A percentile compares a stretch with the other conserved stretches of the same genome.
Conservation (phyloP, 1,140 invertebrate genomes). For the Zaprionus capensis region DNA sequence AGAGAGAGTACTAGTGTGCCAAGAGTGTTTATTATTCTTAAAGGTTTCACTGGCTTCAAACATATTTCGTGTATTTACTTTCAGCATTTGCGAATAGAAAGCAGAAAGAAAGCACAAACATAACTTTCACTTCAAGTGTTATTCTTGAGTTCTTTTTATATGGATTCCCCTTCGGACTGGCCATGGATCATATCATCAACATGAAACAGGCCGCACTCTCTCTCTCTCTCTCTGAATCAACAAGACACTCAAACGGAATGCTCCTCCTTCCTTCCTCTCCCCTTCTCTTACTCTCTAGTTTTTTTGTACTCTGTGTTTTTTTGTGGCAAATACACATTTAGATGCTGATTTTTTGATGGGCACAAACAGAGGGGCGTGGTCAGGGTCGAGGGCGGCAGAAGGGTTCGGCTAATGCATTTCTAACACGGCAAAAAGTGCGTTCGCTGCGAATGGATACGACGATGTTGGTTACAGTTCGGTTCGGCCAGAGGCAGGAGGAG, state of each 20-base stretch:
- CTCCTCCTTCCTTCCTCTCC: neutral
- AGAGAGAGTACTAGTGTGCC: no score
- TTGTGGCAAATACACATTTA: conserved; percentile 33
- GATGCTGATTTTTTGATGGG: conserved; percentile 23
- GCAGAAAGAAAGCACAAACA: neutral
- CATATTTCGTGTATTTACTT: neutral
- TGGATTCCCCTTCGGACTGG: neutral
- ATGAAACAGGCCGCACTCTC: neutral
- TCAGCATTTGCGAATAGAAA: neutral
- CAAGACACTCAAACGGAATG: conserved; percentile 8
- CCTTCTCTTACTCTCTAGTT: neutral
- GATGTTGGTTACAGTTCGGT: neutral
- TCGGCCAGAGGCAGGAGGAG: neutral
- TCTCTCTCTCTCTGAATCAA: conserved; percentile 7
- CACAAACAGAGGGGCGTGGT: conserved; percentile 14
- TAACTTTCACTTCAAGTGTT: neutral
- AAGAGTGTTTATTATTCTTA: neutral
- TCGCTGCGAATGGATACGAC: neutral
- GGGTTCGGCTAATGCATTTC: conserved; percentile 58
- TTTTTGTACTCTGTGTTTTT: conserved; percentile 3
- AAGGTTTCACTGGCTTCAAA: neutral
- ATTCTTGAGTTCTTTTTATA: neutral
- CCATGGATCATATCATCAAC: conserved; percentile 17
- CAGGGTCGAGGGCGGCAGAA: neutral
- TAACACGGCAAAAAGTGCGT: conserved; percentile 58